Percentiles rank a stretch among this genome's conserved stretches.
These are phyloP conservation scores for Dermochelys coriacea DNA, from an alignment of 2,797 vertebrate genomes.

Conservation along the genomic window DNA sequence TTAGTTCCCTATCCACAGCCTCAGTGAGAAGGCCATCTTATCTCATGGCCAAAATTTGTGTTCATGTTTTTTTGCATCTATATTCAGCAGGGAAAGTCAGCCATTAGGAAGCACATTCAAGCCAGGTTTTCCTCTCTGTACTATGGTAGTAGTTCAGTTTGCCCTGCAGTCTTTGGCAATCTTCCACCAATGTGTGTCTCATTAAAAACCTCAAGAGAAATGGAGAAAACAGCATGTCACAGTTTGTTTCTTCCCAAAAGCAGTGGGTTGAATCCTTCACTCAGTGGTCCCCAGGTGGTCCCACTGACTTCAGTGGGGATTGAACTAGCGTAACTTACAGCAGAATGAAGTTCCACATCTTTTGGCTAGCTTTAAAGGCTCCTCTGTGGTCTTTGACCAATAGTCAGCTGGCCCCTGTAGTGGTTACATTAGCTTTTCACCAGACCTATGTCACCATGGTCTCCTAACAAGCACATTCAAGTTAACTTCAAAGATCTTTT, in stretches of 20 bases:
- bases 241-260: background rate
- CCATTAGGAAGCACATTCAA: background rate
- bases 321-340: background rate
- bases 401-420: background rate
- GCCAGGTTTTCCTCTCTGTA: background rate
- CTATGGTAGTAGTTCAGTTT: background rate
- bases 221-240: background rate
- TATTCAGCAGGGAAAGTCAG: background rate
- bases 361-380: background rate
- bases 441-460: background rate
- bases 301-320: background rate
- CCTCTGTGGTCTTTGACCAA: background rate
- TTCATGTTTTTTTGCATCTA: background rate
- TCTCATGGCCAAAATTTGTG: background rate
- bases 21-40: background rate
- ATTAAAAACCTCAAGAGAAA: background rate
- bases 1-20: background rate
- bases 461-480: background rate
- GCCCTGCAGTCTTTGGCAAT: background rate
- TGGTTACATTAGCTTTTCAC: background rate
- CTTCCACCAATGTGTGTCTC: background rate
- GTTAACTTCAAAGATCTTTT: background rate
- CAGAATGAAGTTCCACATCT: background rate
- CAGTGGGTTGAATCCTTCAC: background rate
- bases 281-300: too few relatives aligned